These are phyloP conservation scores for Misgurnus anguillicaudatus DNA, from an alignment of 2,113 vertebrate genomes.

Conservation along the genomic window DNA sequence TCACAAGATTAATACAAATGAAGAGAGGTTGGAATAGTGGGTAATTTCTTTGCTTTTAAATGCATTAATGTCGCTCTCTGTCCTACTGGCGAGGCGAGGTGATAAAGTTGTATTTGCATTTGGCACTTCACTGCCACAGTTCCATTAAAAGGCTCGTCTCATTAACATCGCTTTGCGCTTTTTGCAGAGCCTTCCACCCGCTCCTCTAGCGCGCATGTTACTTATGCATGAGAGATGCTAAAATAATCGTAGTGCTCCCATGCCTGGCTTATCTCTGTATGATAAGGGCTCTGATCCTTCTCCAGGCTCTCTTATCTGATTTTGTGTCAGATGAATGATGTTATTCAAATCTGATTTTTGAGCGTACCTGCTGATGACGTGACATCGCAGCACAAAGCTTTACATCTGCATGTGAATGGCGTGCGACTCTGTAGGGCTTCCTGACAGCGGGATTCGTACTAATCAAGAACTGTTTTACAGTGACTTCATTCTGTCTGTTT, in stretches of 20 bases:
- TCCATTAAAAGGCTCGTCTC: conserved; percentile 65
- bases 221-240: conserved; percentile 46
- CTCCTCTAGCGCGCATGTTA: conserved; percentile 11
- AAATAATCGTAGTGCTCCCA: conserved; percentile 42
- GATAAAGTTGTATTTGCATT: conserved; percentile 72
- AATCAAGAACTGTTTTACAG: neutral
- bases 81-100: conserved; percentile 61
- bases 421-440: neutral
- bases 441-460: neutral
- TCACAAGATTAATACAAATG: conserved; percentile 68
- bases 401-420: conserved; percentile 3
- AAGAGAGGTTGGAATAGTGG: conserved; percentile 57
- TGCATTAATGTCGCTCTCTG: conserved; percentile 68
- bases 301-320: conserved; percentile 7
- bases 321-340: conserved; percentile 15
- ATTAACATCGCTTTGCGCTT: conserved; percentile 65
- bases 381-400: conserved; percentile 15
- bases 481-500: neutral
- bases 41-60: conserved; percentile 65
- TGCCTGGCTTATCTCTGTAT: conserved; percentile 15
- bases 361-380: conserved; percentile 7
- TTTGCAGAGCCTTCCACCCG: conserved; percentile 40
- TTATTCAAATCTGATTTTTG: conserved; percentile 20
- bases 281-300: conserved; percentile 25
- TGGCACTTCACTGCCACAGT: conserved; percentile 52